Evolutionary conservation across 2,797 vertebrate genomes (phyloP).

Genomic region (Manis pentadactyla): DNA sequence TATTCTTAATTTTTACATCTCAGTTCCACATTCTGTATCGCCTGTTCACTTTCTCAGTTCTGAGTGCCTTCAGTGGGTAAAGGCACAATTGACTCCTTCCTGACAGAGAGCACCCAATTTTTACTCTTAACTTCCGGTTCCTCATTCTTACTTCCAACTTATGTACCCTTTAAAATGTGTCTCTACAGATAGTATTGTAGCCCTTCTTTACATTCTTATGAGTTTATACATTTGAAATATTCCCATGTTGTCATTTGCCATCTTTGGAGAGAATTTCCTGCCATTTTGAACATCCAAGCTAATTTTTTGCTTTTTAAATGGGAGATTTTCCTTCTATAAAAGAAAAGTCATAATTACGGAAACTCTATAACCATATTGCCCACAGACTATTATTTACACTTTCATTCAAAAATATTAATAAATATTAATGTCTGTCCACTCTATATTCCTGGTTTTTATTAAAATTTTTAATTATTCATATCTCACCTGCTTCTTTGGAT

Average conservation of each 20-base stretch:
- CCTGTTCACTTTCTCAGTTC: neutral
- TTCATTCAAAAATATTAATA: constrained; percentile 28
- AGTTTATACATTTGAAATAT: neutral
- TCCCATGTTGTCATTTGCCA: neutral
- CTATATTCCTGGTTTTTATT: neutral
- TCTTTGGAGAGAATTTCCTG: neutral
- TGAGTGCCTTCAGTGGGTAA: neutral
- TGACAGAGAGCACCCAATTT: neutral
- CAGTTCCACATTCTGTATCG: neutral
- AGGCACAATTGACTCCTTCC: neutral
- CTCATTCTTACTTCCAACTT: neutral
- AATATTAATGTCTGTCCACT: neutral
- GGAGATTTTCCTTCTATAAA: neutral
- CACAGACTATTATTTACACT: neutral
- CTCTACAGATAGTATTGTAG: neutral
- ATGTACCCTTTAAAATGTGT: neutral
- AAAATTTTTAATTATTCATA: neutral
- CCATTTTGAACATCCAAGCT: neutral
- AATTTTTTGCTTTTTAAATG: neutral
- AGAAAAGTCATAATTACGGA: neutral
- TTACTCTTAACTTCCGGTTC: neutral
- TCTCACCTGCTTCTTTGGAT: neutral
- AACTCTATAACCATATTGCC: neutral
- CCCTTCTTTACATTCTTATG: neutral
- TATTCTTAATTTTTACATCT: neutral